Evolutionary conservation across 2,888 invertebrate genomes (phyloP), one percentile per base, ranked within the genome.

Genomic region (Parascotia fuliginaria): DNA sequence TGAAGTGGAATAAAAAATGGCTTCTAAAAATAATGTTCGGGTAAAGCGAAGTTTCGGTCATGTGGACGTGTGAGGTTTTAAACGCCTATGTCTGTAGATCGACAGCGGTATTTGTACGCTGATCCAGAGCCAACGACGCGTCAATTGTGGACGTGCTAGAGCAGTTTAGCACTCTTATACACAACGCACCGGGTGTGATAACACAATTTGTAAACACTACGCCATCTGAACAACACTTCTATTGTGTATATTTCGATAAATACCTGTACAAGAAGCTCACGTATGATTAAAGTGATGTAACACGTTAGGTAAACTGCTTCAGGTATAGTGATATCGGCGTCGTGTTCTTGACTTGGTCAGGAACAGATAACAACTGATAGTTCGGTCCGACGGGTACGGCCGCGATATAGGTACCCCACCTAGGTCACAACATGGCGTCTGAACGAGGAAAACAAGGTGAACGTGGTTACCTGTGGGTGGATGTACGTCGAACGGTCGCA

Each of bases 1-100:
- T 84, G 81, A 82, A 85, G 82, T 80, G 81, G 82, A 76, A 81
- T 82, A 83, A 87, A 87, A 84, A 88, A 81, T 70, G 60, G 62
- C 62, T 56, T 75, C 79, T 84, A 84, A 84, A 87, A 89, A 89
- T 91, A 90, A 85, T 74, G 63, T 63, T 66, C 65, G 73, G 75
- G 78, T 79, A 75, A 77, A 77, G 72, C 78, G 82, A 75, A 79
- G 81, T 81, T 84, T 77, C 78, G 79, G 80, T 88, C 87, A 89
- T 88, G 89, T 87, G 89, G 82, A 83, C 66, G 77, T 74, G 54
- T 60, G 70, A 66, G 67, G 64, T 64, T 66, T 60, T 61, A 63
- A 48, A 67, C 60, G 60, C 48, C 52, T 62, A 68, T 62, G 70
- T 74, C 70, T 76, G 70, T 73, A 56, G 65, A 60, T 66, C 61